Evolutionary conservation across 1,140 invertebrate genomes (phyloP), one percentile per base, ranked within the genome.

Genomic region (Bombus soroeensis): DNA sequence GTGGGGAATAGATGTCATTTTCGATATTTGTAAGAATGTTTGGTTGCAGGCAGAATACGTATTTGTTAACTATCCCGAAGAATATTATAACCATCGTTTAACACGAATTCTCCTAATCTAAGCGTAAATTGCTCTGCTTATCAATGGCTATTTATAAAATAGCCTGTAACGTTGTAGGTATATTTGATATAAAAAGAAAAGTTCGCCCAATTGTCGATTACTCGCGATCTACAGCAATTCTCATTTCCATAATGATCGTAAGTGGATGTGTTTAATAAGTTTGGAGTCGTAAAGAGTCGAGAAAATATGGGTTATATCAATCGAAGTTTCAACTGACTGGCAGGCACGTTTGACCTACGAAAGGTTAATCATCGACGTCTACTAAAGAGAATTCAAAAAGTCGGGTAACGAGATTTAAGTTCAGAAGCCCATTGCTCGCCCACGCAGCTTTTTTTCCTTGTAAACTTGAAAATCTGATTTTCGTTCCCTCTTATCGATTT

Each of bases 351-450:
- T 53, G 74, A 59, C 25, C 13, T 57, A 25, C n/a, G 25, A 77
- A 62, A 77, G 57, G 57, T 77, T 77, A 77, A 62, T 77, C 75
- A 62, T 59, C 37, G 13, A 39, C 74, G 53, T 47, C 74, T n/a
- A n/a, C 53, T 18, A 8, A 6, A 9, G 34, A 28, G 22, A 15
- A 57, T 25, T 53, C 53, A 22, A 76, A 57, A 37, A 32, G 32
- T 28, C 47, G 5, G 43, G 3, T 41, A 72, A 41, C 25, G 28
- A 72, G 39, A 13, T 41, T n/a, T 39, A 39, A 72, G 47, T 76
- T 76, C 10, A 57, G 41, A 73, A 28, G 25, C 57, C 25, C 10
- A 59, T 28, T 59, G 57, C 57, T 15, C 37, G 39, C 39, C 28
- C 71, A n/a, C 39, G 71, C n/a, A 73, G 28, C 71, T n/a, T 73